Base-by-base conservation (phyloP, 2,888 invertebrate genomes). In the Octodonta nipae region DNA sequence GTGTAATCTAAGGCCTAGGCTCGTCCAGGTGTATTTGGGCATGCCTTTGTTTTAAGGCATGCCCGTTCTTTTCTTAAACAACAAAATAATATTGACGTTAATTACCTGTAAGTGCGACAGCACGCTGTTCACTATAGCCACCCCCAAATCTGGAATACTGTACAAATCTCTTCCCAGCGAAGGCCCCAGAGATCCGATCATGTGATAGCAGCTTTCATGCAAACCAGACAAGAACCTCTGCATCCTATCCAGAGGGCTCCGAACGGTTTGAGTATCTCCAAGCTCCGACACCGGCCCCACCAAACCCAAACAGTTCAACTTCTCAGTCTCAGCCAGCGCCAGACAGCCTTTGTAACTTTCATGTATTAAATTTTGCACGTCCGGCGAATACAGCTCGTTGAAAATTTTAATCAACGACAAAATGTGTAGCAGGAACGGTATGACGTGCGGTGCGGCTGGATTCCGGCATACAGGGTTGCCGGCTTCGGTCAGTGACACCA, bases 141-240 rank as follows among this genome's bases (percentile, higher is more conserved):
- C 69, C 20, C 83, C 76, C 31, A 92, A 70, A 29, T 79, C 79
- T 5, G 81, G 71, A 39, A 80, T 67, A 40, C 74, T 74, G 64
- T 86, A 92, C 49, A 92, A 73, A 64, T 89, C 87, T 46, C 84
- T 73, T 0, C 87, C 86, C n/a, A 92, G 67, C 4, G 81, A 75
- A 10, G 73, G 69, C 1, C 84, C 83, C 26, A 83, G 75, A 17
- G 81, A 78, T 13, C 82, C 84, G 51, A 86, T 67, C 63, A 84
- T 70, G 51, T 82, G 81, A 51, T 78, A 83, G 51, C 86, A 83
- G 44, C 75, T 77, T 41, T 91, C 89, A 51, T 85, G 83, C 29
- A 86, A 66, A 30, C 73, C 71, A 30, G 75, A 73, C 35, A 91
- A 62, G 60, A 85, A 88, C 37, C 74, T 71, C 55, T 91, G 89